Evolutionary conservation across 2,113 vertebrate species (phyloP), one percentile per base, ranked within the genome.

Genomic region (Galemys pyrenaicus): DNA sequence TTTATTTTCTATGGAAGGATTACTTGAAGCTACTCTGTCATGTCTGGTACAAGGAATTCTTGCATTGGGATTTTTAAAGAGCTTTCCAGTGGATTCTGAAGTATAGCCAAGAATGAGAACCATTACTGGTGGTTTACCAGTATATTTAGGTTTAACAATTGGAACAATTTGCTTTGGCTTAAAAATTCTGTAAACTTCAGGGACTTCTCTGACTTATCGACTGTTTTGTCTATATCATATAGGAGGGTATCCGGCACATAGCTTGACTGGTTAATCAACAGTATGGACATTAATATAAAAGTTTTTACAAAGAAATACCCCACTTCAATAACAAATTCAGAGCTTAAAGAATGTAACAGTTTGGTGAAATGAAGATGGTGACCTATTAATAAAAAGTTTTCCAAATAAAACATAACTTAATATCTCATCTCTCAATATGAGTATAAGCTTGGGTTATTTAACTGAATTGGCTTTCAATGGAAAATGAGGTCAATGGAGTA

Each of bases 1-100:
- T 20, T 93, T 87, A 73, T 92, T 93, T 91, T 93, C 67, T 87
- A 37, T 87, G 85, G 60, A 92, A 90, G 3, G 30, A 91, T 92
- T 62, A 64, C 37, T 94, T 51, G 39, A 93, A 67, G 51, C 2
- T 92, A 58, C 22, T 79, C 20, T 77, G 22, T 83, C 17, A 71
- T 83, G 15, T 73, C 28, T 82, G 13, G 13, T 91, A 83, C 35
- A 28, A 87, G 39, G 79, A 89, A 19, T 84, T 5, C 44, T 83
- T 15, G 73, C 51, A 75, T 2, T 46, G 20, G 19, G 62, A 89
- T 46, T 35, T 95, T 65, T 49, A 10, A 26, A 84, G 75, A 71
- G 26, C 39, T 89, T 60, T 58, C 20, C 22, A 60, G 67, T 62
- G 64, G 54, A 91, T 91, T 94, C 67, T 68, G 12, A 58, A 91